These are phyloP conservation scores for Pseudolaguvia tuberculata DNA, from an alignment of 2,113 vertebrate species.

Conservation along the genomic window DNA sequence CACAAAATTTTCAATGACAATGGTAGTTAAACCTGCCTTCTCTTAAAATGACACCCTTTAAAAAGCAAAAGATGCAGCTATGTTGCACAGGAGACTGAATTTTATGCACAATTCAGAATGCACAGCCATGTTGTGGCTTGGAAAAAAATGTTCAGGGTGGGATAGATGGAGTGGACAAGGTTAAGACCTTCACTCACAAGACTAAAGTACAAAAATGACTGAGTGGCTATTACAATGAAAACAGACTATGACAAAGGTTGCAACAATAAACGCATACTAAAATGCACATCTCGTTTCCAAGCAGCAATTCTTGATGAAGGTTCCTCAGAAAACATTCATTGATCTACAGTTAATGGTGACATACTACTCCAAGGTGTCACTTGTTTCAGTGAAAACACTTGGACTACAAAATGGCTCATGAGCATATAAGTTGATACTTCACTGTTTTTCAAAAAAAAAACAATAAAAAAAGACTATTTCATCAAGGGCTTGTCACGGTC, in stretches of 20 bases:
- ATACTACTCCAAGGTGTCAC: conserved; percentile 58
- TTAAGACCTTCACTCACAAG: conserved; percentile 54
- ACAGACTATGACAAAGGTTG: conserved; percentile 47
- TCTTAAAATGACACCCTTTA: conserved; percentile 39
- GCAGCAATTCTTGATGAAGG: conserved; percentile 62
- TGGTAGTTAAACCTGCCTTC: conserved; percentile 54
- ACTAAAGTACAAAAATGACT: conserved; percentile 50
- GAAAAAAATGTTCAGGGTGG: conserved; percentile 6
- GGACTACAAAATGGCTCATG: conserved; percentile 71
- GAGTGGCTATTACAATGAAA: conserved; percentile 57
- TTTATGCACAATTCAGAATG: conserved; percentile 26
- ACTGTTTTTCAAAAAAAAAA: conserved; percentile 70
- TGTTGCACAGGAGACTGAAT: conserved; percentile 14
- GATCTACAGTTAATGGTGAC: conserved; percentile 66
- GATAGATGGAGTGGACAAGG: conserved; percentile 28
- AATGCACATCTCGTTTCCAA: conserved; percentile 55
- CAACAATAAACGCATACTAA: conserved; percentile 60
- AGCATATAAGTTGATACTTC: conserved; percentile 66
- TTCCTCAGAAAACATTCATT: conserved; percentile 67
- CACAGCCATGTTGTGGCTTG: conserved; percentile 20
- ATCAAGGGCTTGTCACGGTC: conserved; percentile 48
- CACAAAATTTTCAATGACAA: conserved; percentile 50
- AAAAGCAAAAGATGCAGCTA: conserved; percentile 21
- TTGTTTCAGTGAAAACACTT: conserved; percentile 61
- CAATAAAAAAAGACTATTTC: conserved; percentile 61